Conservation (phyloP, 2,113 vertebrate species). For the Uropsilus gracilis region DNA sequence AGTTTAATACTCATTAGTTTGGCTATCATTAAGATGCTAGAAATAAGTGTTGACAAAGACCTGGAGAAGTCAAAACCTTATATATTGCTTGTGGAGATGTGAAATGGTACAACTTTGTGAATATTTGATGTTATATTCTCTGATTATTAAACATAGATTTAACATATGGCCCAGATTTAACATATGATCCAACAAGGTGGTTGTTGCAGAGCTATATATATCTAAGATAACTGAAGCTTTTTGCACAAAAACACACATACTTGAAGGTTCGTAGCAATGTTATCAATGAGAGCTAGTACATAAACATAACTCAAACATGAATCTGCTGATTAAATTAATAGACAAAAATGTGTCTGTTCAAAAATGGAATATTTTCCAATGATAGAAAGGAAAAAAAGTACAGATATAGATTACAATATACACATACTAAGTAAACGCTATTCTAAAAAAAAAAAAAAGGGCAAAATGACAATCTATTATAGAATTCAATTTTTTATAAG, state of each 20-base stretch:
- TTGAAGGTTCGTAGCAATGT: neutral
- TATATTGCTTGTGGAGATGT: neutral
- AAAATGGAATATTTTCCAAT: neutral
- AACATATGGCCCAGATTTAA: neutral
- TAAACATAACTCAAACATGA: neutral
- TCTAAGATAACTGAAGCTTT: neutral
- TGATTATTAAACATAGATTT: neutral
- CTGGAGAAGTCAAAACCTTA: neutral
- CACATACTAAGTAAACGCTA: neutral
- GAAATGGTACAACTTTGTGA: neutral
- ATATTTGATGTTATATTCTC: neutral
- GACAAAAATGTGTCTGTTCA: neutral
- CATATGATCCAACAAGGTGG: neutral
- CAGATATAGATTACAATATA: accelerated
- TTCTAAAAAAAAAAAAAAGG: neutral
- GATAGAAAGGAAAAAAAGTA: neutral
- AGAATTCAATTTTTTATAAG: neutral
- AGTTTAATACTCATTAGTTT: neutral
- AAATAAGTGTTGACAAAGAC: neutral
- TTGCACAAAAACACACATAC: neutral
- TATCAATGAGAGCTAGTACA: neutral
- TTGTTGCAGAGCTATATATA: no score
- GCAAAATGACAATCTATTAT: neutral
- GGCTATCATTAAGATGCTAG: neutral
- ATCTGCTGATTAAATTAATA: neutral